A percentile compares a stretch with the other conserved stretches of the same genome.
phyloP scores from a whole-genome alignment of 2,113 vertebrate genomes.

The Prochilodus magdalenae region DNA sequence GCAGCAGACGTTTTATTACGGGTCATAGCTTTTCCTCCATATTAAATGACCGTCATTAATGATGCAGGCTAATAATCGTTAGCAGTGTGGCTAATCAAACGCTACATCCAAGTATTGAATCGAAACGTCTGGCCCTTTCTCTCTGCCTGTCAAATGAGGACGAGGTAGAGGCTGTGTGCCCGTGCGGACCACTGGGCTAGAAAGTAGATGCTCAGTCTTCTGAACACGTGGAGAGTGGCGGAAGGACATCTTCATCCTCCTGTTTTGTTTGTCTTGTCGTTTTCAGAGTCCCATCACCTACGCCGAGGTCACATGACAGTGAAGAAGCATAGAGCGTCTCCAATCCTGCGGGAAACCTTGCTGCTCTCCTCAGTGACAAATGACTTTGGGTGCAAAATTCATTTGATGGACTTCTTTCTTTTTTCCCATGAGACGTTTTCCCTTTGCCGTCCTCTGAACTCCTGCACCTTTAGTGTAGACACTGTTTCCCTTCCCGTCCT shows the following conservation, averaged over 20 bases:
- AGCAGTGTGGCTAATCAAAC: no score
- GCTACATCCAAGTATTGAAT: no score
- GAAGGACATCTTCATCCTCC: neutral
- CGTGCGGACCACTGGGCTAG: neutral
- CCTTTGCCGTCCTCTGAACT: neutral
- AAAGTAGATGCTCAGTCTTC: neutral
- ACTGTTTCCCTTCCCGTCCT: constrained; percentile 1
- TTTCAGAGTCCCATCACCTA: constrained; percentile 88
- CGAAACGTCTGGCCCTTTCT: no score
- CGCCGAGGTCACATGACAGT: constrained; percentile 90
- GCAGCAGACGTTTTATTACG: no score
- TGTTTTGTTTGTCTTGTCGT: constrained; percentile 16
- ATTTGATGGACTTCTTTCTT: constrained; percentile 22
- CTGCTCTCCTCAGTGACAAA: constrained; percentile 79
- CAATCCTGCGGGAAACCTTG: constrained; percentile 80
- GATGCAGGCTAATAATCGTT: no score
- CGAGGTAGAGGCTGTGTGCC: no score
- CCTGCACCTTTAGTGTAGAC: constrained; percentile 25
- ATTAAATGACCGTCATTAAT: no score
- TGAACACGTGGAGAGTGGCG: neutral
- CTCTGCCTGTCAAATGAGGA: no score
- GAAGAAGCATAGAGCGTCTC: constrained; percentile 65
- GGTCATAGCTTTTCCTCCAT: no score
- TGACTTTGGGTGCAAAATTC: constrained; percentile 74
- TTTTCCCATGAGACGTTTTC: neutral